Evolutionary conservation across 2,113 vertebrate genomes (phyloP).

Genomic region (Origma solitaria): DNA sequence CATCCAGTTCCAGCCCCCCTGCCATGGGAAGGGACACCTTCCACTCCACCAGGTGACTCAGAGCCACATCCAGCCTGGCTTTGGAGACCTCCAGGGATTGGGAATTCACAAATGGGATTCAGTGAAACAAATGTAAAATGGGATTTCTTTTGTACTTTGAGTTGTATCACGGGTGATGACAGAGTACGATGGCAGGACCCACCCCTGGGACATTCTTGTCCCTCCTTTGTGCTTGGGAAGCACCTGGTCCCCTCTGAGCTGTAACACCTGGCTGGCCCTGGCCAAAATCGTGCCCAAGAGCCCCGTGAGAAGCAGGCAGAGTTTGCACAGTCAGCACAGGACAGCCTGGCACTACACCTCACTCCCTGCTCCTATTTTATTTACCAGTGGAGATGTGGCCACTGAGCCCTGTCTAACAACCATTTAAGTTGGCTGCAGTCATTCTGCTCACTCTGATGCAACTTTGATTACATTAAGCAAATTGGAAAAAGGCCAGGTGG

Average conservation of each 20-base stretch:
- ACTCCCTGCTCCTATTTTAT: background rate
- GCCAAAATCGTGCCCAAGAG: background rate
- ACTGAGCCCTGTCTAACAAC: background rate
- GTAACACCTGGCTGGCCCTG: background rate
- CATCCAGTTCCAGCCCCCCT: background rate
- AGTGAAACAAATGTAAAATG: background rate
- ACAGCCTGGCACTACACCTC: background rate
- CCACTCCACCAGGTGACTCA: background rate
- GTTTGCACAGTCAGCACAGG: background rate
- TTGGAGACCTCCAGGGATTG: background rate
- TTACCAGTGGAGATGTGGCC: background rate
- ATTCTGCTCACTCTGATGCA: background rate
- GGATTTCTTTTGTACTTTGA: background rate
- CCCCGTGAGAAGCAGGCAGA: background rate
- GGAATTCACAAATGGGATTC: background rate
- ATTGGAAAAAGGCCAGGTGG: background rate
- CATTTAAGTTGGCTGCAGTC: background rate
- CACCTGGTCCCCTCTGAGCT: background rate
- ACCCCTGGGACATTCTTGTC: background rate
- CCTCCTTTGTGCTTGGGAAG: background rate
- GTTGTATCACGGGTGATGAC: background rate
- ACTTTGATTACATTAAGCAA: background rate
- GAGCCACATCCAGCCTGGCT: background rate
- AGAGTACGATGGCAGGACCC: background rate
- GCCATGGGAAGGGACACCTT: background rate